A percentile compares a stretch with the other conserved stretches of the same genome.
These are phyloP conservation scores for Cabera pusaria DNA, from an alignment of 2,888 invertebrate species.

Conservation along the genomic window DNA sequence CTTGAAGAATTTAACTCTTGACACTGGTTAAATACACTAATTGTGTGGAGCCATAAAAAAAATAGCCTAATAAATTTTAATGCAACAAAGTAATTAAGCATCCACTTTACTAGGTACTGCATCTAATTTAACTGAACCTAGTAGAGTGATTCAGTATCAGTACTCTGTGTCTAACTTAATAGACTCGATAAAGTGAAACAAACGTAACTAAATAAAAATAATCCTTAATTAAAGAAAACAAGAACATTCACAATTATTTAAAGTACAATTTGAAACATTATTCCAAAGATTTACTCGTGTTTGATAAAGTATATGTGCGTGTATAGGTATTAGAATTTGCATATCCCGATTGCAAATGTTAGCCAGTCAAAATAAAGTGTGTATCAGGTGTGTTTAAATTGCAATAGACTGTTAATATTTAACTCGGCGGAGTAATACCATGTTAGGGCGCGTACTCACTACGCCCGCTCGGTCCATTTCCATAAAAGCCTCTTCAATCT, in stretches of 20 bases:
- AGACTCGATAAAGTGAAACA: constrained; percentile 8
- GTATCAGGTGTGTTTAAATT: constrained; percentile 71
- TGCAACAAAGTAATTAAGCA: constrained; percentile 5
- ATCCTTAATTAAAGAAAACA: constrained; percentile 5
- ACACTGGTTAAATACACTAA: too few species aligned
- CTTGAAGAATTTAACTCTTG: too few species aligned
- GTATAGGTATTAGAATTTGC: constrained; percentile 31
- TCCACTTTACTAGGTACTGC: constrained; percentile 11
- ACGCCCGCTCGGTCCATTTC: constrained; percentile 75
- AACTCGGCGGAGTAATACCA: constrained; percentile 61
- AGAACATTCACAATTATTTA: background rate
- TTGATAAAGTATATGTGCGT: background rate
- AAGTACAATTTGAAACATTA: too few species aligned
- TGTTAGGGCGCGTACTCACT: constrained; percentile 40
- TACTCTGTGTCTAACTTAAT: background rate
- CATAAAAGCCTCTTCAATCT: constrained; percentile 83
- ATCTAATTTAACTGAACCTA: too few species aligned
- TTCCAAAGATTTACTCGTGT: too few species aligned
- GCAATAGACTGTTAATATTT: constrained; percentile 71
- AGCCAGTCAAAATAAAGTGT: constrained; percentile 51
- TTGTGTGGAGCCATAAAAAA: too few species aligned
- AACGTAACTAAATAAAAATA: constrained; percentile 9
- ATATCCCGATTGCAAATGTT: constrained; percentile 33
- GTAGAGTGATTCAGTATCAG: too few species aligned
- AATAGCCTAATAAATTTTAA: constrained; percentile 2